Evolutionary conservation across 2,888 invertebrate species (phyloP).

Genomic region (Matsumyia berberina): DNA sequence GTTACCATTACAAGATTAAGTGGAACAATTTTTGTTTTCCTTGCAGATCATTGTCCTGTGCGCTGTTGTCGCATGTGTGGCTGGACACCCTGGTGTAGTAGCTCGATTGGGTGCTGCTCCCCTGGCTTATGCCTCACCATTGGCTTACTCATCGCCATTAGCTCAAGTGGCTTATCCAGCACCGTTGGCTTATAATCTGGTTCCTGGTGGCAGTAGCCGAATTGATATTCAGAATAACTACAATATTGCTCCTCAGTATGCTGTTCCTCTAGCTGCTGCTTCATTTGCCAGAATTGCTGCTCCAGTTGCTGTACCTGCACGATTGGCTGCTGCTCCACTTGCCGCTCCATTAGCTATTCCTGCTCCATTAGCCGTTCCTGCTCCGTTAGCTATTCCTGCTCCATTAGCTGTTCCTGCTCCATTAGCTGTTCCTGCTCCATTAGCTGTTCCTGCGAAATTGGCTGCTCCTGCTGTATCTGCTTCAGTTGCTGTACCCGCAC

Average conservation of each 20-base stretch:
- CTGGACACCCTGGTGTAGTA: slow-evolving; percentile 66
- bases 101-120: slow-evolving; percentile 51
- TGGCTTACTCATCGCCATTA: slow-evolving; percentile 52
- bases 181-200: slow-evolving; percentile 38
- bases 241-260: slow-evolving; percentile 81
- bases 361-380: slow-evolving; percentile 29
- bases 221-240: slow-evolving; percentile 69
- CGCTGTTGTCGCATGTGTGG: slow-evolving; percentile 61
- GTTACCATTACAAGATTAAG: neutral
- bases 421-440: neutral
- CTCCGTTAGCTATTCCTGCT: slow-evolving; percentile 11
- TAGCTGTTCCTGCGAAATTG: slow-evolving; percentile 34
- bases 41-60: slow-evolving; percentile 70
- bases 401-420: too few species aligned
- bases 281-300: slow-evolving; percentile 5
- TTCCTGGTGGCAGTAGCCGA: slow-evolving; percentile 59
- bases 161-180: slow-evolving; percentile 40
- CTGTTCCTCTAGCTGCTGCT: slow-evolving; percentile 72
- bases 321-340: slow-evolving; percentile 26
- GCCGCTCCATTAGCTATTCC: slow-evolving; percentile 68
- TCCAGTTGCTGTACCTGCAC: slow-evolving; percentile 77
- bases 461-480: neutral
- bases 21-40: neutral
- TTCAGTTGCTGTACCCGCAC: slow-evolving; percentile 77
- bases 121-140: slow-evolving; percentile 77